phyloP scores from a whole-genome alignment of 2,113 vertebrate species.

The Oreochromis spilurus region DNA sequence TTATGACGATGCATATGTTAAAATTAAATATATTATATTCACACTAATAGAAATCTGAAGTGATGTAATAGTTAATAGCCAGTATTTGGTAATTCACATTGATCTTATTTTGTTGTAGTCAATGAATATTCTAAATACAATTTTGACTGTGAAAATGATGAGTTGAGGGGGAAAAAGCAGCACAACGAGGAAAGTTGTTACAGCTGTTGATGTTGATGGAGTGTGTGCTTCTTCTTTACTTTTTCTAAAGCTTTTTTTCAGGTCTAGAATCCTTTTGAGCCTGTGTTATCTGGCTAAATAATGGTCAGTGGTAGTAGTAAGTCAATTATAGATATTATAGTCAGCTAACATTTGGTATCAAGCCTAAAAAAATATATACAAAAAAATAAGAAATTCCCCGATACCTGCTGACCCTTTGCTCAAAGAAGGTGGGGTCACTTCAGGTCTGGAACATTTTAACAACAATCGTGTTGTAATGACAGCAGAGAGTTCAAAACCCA shows the following conservation, averaged over 20 bases:
- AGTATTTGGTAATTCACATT: background rate
- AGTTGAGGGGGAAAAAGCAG: background rate
- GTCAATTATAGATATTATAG: background rate
- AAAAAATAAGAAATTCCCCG: background rate
- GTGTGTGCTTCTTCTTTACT: background rate
- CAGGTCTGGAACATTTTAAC: background rate
- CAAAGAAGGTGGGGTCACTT: background rate
- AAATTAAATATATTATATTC: background rate
- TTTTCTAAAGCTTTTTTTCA: background rate
- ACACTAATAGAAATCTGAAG: too few species aligned
- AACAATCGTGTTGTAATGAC: background rate
- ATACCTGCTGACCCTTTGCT: background rate
- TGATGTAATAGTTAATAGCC: background rate
- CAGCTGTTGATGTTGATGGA: background rate
- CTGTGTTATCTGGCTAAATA: background rate
- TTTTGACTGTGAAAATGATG: background rate
- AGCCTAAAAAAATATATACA: background rate
- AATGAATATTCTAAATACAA: background rate
- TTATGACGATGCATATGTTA: background rate
- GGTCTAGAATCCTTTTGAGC: background rate
- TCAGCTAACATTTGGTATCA: background rate
- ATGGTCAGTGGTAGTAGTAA: background rate
- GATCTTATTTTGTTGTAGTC: background rate
- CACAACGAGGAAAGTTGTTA: background rate
- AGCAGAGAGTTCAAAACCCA: background rate